A percentile compares a stretch with the other conserved stretches of the same genome.
phyloP scores from a whole-genome alignment of 2,113 vertebrate genomes.

The Ceuthmochares aereus region DNA sequence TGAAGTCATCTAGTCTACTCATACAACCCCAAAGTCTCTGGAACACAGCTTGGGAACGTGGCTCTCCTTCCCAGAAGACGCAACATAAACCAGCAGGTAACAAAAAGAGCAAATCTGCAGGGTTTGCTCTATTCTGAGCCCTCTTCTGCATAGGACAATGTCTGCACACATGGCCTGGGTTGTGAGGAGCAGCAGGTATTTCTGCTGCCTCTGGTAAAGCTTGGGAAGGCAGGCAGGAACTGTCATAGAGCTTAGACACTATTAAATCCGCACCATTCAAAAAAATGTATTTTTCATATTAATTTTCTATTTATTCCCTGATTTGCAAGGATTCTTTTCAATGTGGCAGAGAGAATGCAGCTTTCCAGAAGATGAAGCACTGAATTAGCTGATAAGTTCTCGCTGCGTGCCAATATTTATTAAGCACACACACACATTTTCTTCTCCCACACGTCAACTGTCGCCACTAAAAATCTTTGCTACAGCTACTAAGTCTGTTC shows the following conservation, averaged over 20 bases:
- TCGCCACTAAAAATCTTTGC: background rate
- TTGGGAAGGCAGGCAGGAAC: background rate
- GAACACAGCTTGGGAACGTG: background rate
- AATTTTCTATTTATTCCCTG: background rate
- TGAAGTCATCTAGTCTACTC: background rate
- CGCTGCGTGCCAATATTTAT: background rate
- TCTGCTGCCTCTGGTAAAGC: background rate
- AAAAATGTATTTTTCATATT: background rate
- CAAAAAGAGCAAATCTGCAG: background rate
- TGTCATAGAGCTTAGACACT: background rate
- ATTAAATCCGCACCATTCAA: background rate
- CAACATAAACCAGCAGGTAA: background rate
- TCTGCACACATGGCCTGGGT: background rate
- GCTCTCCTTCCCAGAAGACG: background rate
- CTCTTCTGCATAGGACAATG: fast-evolving
- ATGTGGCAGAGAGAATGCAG: background rate
- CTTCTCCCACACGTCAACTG: slow-evolving; percentile 31
- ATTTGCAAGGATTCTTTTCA: background rate
- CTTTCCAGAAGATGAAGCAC: background rate
- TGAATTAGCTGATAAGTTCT: background rate
- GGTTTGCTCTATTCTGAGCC: background rate
- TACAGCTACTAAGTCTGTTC: background rate
- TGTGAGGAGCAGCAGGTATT: background rate
- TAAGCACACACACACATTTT: background rate
- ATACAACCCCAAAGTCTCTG: background rate